Base-by-base conservation (phyloP, 2,888 invertebrate genomes). In the Nysson spinosus region DNA sequence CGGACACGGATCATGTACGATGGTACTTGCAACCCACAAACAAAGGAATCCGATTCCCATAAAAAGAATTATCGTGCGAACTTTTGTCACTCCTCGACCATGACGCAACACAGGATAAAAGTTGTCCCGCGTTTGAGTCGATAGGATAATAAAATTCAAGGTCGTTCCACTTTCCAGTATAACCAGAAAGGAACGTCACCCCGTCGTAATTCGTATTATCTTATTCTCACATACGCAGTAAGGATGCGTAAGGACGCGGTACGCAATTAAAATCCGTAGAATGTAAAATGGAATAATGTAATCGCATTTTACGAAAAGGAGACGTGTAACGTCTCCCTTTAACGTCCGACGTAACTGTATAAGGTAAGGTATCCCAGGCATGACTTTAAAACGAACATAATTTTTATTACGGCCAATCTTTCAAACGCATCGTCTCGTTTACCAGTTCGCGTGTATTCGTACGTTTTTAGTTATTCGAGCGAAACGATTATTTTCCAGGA, bases 111-210 rank as follows among this genome's bases (percentile, higher is more conserved):
- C n/a, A n/a, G n/a, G n/a, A n/a, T 14, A 37, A 22, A 9, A 24
- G 40, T 24, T 17, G 17, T 16, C 34, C 46, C 46, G 43, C 46
- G 51, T 46, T 12, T 12, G 37, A 5, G 16, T 40, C 32, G 50
- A 44, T 56, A 49, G 73, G 75, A 79, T 71, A 78, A 80, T 76
- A 72, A 81, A 77, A 79, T 75, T 81, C 85, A 85, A 84, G 84
- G 84, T 77, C 84, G 83, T 84, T 79, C 79, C 79, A 81, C 81
- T 82, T 84, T 83, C 84, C 78, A 78, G 69, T 50, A 57, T 51
- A 44, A 64, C 43, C 61, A 54, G 72, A 57, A 72, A 68, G 49
- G 55, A 39, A 39, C 14, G 44, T 16, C 20, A 54, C 42, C 14
- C 14, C 50, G 14, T 30, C 52, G 52, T 37, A 39, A 58, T 69